Evolutionary conservation across 2,888 invertebrate species (phyloP).

Genomic region (Melikaiella ostensackeni): DNA sequence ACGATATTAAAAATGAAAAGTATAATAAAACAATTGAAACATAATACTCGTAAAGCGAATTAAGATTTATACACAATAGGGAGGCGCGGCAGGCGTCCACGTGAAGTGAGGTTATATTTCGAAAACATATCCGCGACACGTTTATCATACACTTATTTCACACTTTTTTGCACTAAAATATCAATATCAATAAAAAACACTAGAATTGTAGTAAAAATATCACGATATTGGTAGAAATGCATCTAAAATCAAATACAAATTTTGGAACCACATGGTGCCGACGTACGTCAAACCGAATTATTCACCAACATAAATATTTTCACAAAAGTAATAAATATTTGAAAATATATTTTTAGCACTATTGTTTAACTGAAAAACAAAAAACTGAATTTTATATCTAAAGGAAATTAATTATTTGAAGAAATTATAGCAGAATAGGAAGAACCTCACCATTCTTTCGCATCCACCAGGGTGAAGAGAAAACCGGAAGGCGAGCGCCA

Average conservation of each 20-base stretch:
- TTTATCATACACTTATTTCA: not conserved
- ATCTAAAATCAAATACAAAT: not conserved
- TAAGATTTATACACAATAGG: no score
- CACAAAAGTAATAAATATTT: not conserved
- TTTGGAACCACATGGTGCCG: not conserved
- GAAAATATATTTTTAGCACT: not conserved
- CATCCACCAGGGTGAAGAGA: not conserved
- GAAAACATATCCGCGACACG: not conserved
- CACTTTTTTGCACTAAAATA: not conserved
- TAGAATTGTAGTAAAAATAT: not conserved
- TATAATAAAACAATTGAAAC: no score
- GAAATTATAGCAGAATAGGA: not conserved
- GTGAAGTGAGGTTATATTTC: slow-evolving; percentile 32
- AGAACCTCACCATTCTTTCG: slow-evolving; percentile 8
- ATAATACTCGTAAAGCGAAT: no score
- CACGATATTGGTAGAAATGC: not conserved
- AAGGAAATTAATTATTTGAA: not conserved
- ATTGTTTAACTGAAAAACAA: not conserved
- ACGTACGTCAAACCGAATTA: not conserved
- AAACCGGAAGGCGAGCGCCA: slow-evolving; percentile 7
- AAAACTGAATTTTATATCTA: slow-evolving; percentile 6
- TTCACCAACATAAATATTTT: not conserved
- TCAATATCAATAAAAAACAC: not conserved
- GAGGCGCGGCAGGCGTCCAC: not conserved
- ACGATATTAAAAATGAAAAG: not conserved